Evolutionary conservation across 2,797 vertebrate genomes (phyloP), one percentile per base, ranked within the genome.

Genomic region (Notolabrus celidotus): DNA sequence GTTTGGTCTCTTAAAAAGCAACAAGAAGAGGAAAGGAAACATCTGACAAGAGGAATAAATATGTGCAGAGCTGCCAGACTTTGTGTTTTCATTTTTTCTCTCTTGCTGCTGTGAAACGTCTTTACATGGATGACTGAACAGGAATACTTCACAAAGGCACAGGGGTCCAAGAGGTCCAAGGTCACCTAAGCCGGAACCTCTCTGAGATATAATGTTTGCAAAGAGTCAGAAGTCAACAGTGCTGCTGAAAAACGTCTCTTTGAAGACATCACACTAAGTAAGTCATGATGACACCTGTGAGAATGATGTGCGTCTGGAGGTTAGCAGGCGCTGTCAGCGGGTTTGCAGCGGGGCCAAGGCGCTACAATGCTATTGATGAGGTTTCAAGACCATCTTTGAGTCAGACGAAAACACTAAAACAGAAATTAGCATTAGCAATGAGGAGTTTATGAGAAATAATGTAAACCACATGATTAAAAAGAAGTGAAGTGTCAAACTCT

Each of bases 11-110:
- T 52, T 51, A 16, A 20, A 23, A 45, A 42, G 64, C 54, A 74
- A 58, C 45, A 51, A 69, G 45, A n/a, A 74, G 71, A 70, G 20
- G 10, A 46, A 67, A 77, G 10, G 46, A 67, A 77, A 49, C 31
- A 41, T 61, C 7, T 10, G 15, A 66, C 59, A 66, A 66, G 46
- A 29, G 58, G 36, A 43, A 77, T 34, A 71, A 61, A 64, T 49
- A 59, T 74, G 52, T 72, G 55, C 29, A 9, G 1, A 1, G 15
- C 22, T 61, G 52, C 41, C 36, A 36, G 31, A 6, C 31, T 63
- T 34, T 2, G 12, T 20, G 3, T 29, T 67, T 55, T 80, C 50
- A 9, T 36, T 79, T 39, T 66, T 41, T 56, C 41, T 61, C 20
- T 33, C 2, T 14, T n/a, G n/a, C n/a, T n/a, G 39, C n/a, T 7